Evolutionary conservation across 2,888 invertebrate genomes (phyloP).

Genomic region (Troglohyphantes excavatus): DNA sequence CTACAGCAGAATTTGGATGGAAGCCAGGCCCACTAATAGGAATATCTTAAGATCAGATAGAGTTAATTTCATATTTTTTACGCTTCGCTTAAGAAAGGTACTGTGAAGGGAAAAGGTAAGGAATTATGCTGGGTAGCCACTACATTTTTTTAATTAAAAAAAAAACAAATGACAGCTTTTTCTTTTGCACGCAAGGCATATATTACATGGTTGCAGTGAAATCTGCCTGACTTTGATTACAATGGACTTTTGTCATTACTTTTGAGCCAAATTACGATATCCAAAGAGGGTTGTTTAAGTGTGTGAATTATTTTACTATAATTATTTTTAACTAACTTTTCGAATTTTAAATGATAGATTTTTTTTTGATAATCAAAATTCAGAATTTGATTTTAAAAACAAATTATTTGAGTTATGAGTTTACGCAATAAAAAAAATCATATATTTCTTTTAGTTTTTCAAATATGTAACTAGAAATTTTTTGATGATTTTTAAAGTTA

Average conservation of each 20-base stretch:
- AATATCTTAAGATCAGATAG: slow-evolving; percentile 47
- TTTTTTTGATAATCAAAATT: too few relatives aligned
- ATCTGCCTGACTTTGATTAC: background rate
- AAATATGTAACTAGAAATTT: too few relatives aligned
- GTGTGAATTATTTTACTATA: too few relatives aligned
- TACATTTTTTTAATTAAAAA: slow-evolving; percentile 2
- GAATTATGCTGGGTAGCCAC: background rate
- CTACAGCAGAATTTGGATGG: slow-evolving; percentile 26
- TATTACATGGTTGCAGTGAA: background rate
- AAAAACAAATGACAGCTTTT: slow-evolving; percentile 1
- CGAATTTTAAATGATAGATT: too few relatives aligned
- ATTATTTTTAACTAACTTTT: too few relatives aligned
- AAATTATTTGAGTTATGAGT: too few relatives aligned
- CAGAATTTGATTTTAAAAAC: too few relatives aligned
- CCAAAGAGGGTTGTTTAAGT: too few relatives aligned
- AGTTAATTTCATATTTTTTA: slow-evolving; percentile 44
- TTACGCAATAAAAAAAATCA: too few relatives aligned
- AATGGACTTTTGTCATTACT: background rate
- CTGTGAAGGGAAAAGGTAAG: background rate
- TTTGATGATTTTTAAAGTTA: too few relatives aligned
- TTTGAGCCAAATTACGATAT: too few relatives aligned
- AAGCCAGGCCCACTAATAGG: slow-evolving; percentile 47
- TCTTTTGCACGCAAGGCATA: slow-evolving; percentile 1
- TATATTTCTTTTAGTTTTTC: too few relatives aligned
- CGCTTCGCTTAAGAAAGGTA: background rate